Evolutionary conservation across 2,888 invertebrate genomes (phyloP), one percentile per base, ranked within the genome.

Genomic region (Drosophila ustulata): DNA sequence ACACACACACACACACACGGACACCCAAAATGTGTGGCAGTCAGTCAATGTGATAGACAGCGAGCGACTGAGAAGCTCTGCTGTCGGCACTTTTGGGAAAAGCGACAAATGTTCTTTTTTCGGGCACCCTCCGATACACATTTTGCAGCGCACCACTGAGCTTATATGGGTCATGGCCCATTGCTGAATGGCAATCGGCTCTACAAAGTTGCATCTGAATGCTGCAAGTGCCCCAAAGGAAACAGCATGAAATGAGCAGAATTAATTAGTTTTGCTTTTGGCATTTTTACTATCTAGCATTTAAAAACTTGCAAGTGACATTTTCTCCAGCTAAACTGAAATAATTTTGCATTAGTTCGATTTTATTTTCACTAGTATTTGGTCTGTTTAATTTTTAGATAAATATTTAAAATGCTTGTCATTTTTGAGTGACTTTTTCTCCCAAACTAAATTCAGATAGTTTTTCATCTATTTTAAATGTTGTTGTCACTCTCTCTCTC

Each of bases 41-140:
- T 90, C 89, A 89, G 89, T 89, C 89, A 89, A 78, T 81, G 78
- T 87, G 82, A 84, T 76, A 80, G 84, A 88, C 88, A 66, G 77
- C 61, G 72, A 80, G 82, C 78, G 69, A 75, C 78, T 72, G 82
- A 69, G 82, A 71, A 72, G 55, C 70, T 53, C 51, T 50, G 61
- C 65, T 66, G 71, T 68, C 77, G 61, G 50, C 74, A 51, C 69
- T 69, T 76, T 76, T 86, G 88, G 80, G 84, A 88, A 86, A 73
- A 62, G 61, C 75, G 71, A 80, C 88, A 88, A 82, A 66, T 65
- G 68, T 51, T 61, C 46, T 47, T 51, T 53, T 26, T 41, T 45
- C 28, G 18, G 18, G 18, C 34, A 65, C 61, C 64, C 30, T 50
- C 45, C 43, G 56, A 39, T n/a, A n/a, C 70, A 47, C 58, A 53